Conservation (phyloP, 2,888 invertebrate species). For the Autographa gamma region DNA sequence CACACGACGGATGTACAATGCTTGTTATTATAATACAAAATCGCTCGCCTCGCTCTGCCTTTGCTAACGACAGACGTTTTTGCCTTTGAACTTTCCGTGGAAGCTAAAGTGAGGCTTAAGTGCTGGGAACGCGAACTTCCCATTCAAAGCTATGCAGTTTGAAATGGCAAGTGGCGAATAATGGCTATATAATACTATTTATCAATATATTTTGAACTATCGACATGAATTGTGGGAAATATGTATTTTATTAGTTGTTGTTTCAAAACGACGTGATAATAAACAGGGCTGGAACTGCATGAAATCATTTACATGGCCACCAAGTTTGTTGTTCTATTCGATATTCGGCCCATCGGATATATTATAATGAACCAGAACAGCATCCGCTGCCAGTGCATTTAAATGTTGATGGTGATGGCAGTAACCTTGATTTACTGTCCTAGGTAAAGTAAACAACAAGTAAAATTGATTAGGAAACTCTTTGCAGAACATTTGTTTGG, state of each 20-base stretch:
- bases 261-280: neutral
- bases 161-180: constrained; percentile 59
- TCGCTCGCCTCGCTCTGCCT: constrained; percentile 51
- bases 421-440: too few relatives aligned
- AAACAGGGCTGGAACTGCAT: neutral
- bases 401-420: too few relatives aligned
- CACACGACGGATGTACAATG: constrained; percentile 78
- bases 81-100: constrained; percentile 75
- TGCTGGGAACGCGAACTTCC: constrained; percentile 63
- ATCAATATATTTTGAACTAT: constrained; percentile 29
- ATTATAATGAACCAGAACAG: too few relatives aligned
- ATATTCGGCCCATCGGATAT: too few relatives aligned
- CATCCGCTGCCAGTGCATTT: too few relatives aligned
- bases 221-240: neutral
- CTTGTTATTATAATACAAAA: constrained; percentile 72
- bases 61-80: constrained; percentile 65
- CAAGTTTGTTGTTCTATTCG: too few relatives aligned
- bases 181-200: constrained; percentile 24
- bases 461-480: too few relatives aligned
- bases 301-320: too few relatives aligned
- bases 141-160: constrained; percentile 55
- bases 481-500: too few relatives aligned
- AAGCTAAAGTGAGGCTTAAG: constrained; percentile 65
- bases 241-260: neutral
- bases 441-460: too few relatives aligned